phyloP scores from a whole-genome alignment of 2,797 vertebrate species.

The Heliangelus exortis region DNA sequence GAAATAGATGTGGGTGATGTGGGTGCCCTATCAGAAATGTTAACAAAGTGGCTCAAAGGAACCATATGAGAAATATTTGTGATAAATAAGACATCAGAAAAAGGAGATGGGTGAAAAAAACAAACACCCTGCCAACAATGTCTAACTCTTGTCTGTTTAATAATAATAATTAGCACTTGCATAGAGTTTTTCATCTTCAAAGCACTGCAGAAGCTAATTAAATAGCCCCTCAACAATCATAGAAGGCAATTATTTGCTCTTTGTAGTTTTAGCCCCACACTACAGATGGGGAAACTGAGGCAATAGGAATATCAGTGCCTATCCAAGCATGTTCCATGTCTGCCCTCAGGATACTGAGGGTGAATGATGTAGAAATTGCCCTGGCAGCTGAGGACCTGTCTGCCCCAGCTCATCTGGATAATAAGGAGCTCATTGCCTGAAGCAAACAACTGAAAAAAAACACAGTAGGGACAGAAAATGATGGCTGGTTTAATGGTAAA shows the following conservation, averaged over 20 bases:
- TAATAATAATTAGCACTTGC: slow-evolving; percentile 74
- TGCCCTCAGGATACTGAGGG: neutral
- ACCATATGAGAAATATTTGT: slow-evolving; percentile 20
- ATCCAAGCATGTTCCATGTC: neutral
- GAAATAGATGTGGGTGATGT: neutral
- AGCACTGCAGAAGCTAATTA: slow-evolving; percentile 67
- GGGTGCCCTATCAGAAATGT: neutral
- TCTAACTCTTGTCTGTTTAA: slow-evolving; percentile 53
- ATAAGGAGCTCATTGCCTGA: neutral
- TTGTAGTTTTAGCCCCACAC: slow-evolving; percentile 25
- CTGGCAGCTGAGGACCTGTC: neutral
- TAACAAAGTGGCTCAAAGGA: neutral
- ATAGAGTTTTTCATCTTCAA: slow-evolving; percentile 70
- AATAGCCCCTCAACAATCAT: slow-evolving; percentile 27
- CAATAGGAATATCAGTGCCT: neutral
- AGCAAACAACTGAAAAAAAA: neutral
- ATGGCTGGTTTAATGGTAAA: neutral
- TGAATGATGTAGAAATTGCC: neutral
- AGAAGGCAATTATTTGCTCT: slow-evolving; percentile 54
- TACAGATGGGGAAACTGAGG: slow-evolving; percentile 55
- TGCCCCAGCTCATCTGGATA: neutral
- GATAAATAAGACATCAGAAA: slow-evolving; percentile 61
- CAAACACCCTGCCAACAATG: neutral
- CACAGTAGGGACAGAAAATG: neutral
- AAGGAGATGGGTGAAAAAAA: neutral